A percentile compares a stretch with the other conserved stretches of the same genome.
Evolutionary conservation across 2,113 vertebrate genomes (phyloP).

Genomic region (Eptatretus burgeri): DNA sequence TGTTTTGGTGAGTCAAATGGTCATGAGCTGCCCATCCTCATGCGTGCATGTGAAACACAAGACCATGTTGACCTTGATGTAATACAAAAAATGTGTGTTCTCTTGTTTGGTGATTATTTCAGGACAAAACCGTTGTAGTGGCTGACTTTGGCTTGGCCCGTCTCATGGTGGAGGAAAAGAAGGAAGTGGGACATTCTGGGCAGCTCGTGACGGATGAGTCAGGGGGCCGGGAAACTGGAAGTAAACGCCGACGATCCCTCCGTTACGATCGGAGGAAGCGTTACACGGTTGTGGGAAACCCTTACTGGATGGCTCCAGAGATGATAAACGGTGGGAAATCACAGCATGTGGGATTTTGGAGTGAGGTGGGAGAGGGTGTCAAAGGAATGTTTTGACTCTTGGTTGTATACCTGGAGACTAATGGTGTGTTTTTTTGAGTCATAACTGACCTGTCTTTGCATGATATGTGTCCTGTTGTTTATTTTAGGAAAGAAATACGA

Average conservation of each 20-base stretch:
- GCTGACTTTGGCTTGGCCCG: slow-evolving; percentile 71
- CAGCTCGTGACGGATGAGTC: too few species aligned
- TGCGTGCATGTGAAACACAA: background rate
- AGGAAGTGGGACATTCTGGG: slow-evolving; percentile 21
- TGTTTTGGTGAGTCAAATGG: background rate
- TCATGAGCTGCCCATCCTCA: background rate
- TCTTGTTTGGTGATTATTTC: background rate
- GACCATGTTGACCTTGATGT: background rate
- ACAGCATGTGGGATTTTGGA: background rate
- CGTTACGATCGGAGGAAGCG: slow-evolving; percentile 60
- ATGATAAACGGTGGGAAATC: slow-evolving; percentile 66
- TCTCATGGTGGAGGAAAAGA: slow-evolving; percentile 67
- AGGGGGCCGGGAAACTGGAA: too few species aligned
- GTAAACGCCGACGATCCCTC: slow-evolving; percentile 14
- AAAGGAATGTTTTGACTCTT: background rate
- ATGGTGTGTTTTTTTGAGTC: too few species aligned
- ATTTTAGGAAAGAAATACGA: slow-evolving; percentile 64
- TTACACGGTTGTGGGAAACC: slow-evolving; percentile 92
- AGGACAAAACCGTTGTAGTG: slow-evolving; percentile 68
- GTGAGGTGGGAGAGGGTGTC: background rate
- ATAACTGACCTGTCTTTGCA: too few species aligned
- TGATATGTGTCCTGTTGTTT: background rate
- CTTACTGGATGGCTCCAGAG: slow-evolving; percentile 96
- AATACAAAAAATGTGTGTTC: background rate
- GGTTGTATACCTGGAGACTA: too few species aligned